Conservation (phyloP, 2,113 vertebrate genomes). For the Odocoileus hemionus region DNA sequence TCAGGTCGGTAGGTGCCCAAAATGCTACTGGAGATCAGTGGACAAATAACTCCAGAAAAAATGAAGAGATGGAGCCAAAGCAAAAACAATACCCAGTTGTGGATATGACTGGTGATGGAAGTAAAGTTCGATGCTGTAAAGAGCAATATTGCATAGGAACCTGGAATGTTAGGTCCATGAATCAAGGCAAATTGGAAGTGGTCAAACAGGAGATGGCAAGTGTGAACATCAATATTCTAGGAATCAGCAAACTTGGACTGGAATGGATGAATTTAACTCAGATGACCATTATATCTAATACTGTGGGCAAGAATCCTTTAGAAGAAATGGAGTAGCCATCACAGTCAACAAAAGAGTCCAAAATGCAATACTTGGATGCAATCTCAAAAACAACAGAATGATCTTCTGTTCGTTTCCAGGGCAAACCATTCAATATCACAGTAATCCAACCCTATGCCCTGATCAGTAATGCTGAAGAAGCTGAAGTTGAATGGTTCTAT, state of each 20-base stretch:
- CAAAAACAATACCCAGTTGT: not conserved
- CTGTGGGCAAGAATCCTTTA: not conserved
- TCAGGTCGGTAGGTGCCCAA: not conserved
- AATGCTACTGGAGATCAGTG: not conserved
- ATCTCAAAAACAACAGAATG: not conserved
- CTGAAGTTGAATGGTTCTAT: not conserved
- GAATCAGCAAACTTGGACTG: not conserved
- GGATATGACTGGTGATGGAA: not conserved
- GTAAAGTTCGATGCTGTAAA: not conserved
- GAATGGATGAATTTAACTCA: not conserved
- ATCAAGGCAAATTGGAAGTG: not conserved
- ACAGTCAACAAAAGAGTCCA: not conserved
- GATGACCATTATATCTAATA: not conserved
- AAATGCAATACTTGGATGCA: not conserved
- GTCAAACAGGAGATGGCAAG: not conserved
- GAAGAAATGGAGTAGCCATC: not conserved
- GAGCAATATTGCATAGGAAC: not conserved
- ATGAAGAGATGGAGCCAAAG: not conserved
- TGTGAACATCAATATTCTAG: not conserved
- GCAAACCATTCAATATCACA: not conserved
- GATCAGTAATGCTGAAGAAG: not conserved
- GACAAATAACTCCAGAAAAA: not conserved
- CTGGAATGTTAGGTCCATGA: not conserved
- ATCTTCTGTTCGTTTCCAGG: not conserved
- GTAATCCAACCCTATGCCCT: not conserved